phyloP scores from a whole-genome alignment of 2,797 vertebrate species.

The Acipenser transmontanus region DNA sequence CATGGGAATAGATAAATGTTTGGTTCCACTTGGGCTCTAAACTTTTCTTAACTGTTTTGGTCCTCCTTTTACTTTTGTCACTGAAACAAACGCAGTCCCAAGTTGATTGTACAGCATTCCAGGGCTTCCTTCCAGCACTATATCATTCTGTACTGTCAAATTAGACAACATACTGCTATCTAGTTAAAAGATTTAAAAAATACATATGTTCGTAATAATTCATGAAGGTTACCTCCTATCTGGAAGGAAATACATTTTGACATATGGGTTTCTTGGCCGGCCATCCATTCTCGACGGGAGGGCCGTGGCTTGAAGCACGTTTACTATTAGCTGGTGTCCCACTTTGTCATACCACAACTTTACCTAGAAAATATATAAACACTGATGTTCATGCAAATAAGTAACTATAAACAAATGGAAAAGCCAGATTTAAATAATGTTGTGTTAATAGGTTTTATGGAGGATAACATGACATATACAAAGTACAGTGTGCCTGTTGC shows the following conservation, averaged over 20 bases:
- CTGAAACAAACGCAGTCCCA: constrained; percentile 48
- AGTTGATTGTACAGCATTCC: constrained; percentile 22
- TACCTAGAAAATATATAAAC: constrained; percentile 54
- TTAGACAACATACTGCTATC: constrained; percentile 29
- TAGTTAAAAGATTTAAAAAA: not conserved
- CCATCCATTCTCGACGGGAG: constrained; percentile 82
- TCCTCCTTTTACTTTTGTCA: constrained; percentile 92
- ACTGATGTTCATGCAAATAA: too few species aligned
- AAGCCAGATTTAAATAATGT: too few species aligned
- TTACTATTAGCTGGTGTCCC: constrained; percentile 93
- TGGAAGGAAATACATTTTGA: constrained; percentile 98
- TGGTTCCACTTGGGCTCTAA: constrained; percentile 93
- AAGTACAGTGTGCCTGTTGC: too few species aligned
- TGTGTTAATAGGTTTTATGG: too few species aligned
- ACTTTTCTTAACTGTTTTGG: constrained; percentile 88
- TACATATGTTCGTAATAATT: too few species aligned
- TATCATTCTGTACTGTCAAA: not conserved
- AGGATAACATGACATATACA: too few species aligned
- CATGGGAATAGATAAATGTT: constrained; percentile 86
- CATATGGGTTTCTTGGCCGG: constrained; percentile 89
- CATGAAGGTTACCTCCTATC: constrained; percentile 76
- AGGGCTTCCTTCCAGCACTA: constrained; percentile 18
- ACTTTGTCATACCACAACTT: constrained; percentile 98
- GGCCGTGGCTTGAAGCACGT: constrained; percentile 94
- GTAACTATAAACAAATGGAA: too few species aligned